Evolutionary conservation across 2,888 invertebrate species (phyloP).

Genomic region (Heteropelma amictum): DNA sequence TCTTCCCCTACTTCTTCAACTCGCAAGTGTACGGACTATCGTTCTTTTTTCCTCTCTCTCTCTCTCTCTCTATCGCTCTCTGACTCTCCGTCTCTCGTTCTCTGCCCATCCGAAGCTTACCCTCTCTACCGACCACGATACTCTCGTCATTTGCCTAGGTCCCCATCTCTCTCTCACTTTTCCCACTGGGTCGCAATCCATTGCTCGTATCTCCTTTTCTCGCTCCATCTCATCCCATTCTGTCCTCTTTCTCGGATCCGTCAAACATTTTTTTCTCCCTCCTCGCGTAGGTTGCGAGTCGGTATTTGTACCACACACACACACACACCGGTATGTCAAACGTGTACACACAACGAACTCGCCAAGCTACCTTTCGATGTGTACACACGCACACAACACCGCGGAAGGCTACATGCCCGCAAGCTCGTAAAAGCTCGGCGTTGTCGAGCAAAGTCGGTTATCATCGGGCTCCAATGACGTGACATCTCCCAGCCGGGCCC

Average conservation of each 20-base stretch:
- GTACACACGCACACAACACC: slow-evolving; percentile 7
- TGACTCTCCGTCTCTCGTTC: slow-evolving; percentile 37
- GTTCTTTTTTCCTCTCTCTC: slow-evolving; percentile 29
- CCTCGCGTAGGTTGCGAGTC: slow-evolving; percentile 8
- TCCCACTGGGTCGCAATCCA: slow-evolving; percentile 4
- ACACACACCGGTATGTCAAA: background rate
- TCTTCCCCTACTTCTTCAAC: slow-evolving; percentile 49
- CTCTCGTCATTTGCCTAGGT: slow-evolving; percentile 18
- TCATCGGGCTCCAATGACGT: slow-evolving; percentile 54
- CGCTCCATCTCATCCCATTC: slow-evolving; percentile 12
- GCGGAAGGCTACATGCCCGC: slow-evolving; percentile 41
- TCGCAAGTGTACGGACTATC: slow-evolving; percentile 46
- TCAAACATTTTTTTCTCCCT: slow-evolving; percentile 24
- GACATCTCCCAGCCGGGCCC: slow-evolving; percentile 50
- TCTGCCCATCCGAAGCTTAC: slow-evolving; percentile 37
- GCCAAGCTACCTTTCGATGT: slow-evolving; percentile 18
- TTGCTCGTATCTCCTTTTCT: slow-evolving; percentile 20
- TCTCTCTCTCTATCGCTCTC: slow-evolving; percentile 14
- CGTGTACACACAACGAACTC: slow-evolving; percentile 3
- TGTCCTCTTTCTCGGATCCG: slow-evolving; percentile 27
- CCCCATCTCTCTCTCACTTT: slow-evolving; percentile 22
- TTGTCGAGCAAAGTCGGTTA: slow-evolving; percentile 52
- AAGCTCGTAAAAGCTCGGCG: slow-evolving; percentile 54
- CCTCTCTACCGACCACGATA: slow-evolving; percentile 10
- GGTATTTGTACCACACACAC: slow-evolving; percentile 7